phyloP scores from a whole-genome alignment of 1,140 invertebrate genomes.

The Drosophila suzukii region DNA sequence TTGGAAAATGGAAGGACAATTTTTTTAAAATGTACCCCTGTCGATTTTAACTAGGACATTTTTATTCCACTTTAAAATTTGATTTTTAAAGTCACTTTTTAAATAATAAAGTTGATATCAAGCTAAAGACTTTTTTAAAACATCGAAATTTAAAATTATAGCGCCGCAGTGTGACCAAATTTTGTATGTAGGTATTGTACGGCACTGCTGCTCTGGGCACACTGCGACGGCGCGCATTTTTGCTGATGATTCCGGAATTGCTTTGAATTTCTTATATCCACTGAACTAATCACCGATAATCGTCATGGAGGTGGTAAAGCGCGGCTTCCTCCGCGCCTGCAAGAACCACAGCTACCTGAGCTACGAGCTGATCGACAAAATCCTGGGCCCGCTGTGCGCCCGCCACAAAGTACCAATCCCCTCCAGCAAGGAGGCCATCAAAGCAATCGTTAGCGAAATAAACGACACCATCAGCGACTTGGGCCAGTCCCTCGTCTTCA shows the following conservation, averaged over 20 bases:
- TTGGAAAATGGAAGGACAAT: background rate
- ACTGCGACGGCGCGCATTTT: slow-evolving; percentile 2
- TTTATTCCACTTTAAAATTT: too few species aligned
- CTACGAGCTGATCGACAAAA: slow-evolving; percentile 41
- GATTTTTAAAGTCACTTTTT: too few species aligned
- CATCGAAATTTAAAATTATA: background rate
- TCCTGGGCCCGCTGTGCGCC: slow-evolving; percentile 53
- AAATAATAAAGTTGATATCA: background rate
- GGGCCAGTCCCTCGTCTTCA: slow-evolving; percentile 43
- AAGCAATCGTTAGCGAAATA: slow-evolving; percentile 50
- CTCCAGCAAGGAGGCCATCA: slow-evolving; percentile 30
- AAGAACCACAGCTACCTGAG: slow-evolving; percentile 60
- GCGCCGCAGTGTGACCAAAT: background rate
- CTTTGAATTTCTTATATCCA: background rate
- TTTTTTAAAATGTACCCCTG: background rate
- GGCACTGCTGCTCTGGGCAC: background rate
- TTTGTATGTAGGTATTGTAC: background rate
- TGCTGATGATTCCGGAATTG: background rate
- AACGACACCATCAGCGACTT: slow-evolving; percentile 35
- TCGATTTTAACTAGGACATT: too few species aligned
- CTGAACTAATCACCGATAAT: background rate
- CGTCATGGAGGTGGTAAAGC: slow-evolving; percentile 38
- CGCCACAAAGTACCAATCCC: slow-evolving; percentile 48
- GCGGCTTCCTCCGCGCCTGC: slow-evolving; percentile 59
- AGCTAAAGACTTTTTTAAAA: background rate